phyloP scores from a whole-genome alignment of 2,113 vertebrate species.

The Herpetotheres cachinnans region DNA sequence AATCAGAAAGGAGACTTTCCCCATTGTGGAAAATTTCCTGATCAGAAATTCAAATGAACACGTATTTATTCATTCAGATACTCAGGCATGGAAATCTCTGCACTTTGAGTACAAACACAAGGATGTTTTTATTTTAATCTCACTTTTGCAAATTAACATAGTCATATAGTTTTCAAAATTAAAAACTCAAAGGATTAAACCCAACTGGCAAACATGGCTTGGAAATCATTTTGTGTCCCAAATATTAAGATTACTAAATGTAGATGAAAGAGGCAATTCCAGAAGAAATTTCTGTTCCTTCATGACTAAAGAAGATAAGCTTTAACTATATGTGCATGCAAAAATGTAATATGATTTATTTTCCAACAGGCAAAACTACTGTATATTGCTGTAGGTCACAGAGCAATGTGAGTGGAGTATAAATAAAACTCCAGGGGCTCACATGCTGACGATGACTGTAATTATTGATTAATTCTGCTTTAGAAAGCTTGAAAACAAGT shows the following conservation, averaged over 20 bases:
- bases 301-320: constrained; percentile 28
- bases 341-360: constrained; percentile 41
- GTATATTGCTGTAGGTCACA: not conserved
- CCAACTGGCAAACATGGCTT: constrained; percentile 1
- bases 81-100: not conserved
- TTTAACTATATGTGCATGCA: constrained; percentile 4
- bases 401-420: not conserved
- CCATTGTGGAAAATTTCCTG: not conserved
- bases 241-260: constrained; percentile 36
- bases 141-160: constrained; percentile 37
- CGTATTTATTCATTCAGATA: not conserved
- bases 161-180: not conserved
- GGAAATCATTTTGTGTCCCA: constrained; percentile 16
- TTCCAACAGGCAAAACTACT: not conserved
- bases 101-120: not conserved
- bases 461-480: constrained; percentile 43
- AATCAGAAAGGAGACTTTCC: not conserved
- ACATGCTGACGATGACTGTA: not conserved
- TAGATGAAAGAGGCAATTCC: constrained; percentile 55
- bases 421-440: not conserved
- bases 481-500: not conserved
- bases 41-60: not conserved
- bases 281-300: constrained; percentile 26
- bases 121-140: constrained; percentile 26
- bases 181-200: constrained; percentile 42